phyloP scores from a whole-genome alignment of 2,888 invertebrate genomes.

The Galerucella nymphaeae region DNA sequence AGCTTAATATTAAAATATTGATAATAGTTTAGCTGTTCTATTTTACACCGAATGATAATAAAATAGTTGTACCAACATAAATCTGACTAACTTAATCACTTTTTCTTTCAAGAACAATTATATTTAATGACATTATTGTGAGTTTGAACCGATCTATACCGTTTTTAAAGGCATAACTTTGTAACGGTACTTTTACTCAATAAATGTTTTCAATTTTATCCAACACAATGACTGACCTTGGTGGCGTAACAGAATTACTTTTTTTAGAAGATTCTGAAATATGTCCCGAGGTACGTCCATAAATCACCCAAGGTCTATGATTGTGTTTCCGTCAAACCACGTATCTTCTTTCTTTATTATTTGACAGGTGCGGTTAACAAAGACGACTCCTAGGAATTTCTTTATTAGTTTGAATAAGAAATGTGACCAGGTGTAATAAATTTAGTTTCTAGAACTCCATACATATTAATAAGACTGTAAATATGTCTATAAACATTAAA shows the following conservation, averaged over 20 bases:
- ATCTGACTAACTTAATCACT: neutral
- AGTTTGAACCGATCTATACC: neutral
- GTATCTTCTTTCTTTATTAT: slow-evolving; percentile 16
- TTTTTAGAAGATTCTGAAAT: slow-evolving; percentile 11
- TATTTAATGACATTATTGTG: neutral
- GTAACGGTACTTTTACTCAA: slow-evolving; percentile 8
- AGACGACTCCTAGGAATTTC: slow-evolving; percentile 13
- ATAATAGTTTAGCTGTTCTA: too few relatives aligned
- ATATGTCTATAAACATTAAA: neutral
- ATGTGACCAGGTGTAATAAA: slow-evolving; percentile 4
- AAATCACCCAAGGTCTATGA: slow-evolving; percentile 14
- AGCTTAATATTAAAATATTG: neutral
- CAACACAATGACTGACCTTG: slow-evolving; percentile 12
- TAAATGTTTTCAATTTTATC: slow-evolving; percentile 11
- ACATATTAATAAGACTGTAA: neutral
- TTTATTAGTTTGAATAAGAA: slow-evolving; percentile 13
- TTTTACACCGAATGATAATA: too few relatives aligned
- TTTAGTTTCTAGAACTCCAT: neutral
- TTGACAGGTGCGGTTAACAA: slow-evolving; percentile 19
- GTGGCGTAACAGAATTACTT: slow-evolving; percentile 8
- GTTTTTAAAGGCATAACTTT: neutral
- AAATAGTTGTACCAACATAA: neutral
- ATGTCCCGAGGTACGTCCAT: slow-evolving; percentile 13
- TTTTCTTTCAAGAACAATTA: neutral
- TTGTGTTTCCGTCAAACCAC: slow-evolving; percentile 14